phyloP scores from a whole-genome alignment of 2,888 invertebrate species.

The Phasia obesa region DNA sequence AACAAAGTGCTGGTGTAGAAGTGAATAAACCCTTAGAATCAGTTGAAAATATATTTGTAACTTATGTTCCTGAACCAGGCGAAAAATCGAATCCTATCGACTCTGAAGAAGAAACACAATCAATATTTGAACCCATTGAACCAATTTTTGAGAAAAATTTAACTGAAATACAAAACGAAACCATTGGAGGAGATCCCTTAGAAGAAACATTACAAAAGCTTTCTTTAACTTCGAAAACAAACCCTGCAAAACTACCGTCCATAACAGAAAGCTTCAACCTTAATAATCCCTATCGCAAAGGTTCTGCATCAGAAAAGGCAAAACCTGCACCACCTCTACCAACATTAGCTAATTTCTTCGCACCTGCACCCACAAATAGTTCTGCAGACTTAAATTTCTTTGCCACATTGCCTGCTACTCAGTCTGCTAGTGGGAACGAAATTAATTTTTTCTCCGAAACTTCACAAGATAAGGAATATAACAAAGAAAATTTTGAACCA shows the following conservation, averaged over 20 bases:
- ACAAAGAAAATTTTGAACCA: conserved; percentile 1
- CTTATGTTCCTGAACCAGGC: conserved; percentile 4
- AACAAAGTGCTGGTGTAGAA: not conserved
- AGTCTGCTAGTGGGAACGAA: not conserved
- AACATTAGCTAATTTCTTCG: conserved; percentile 71
- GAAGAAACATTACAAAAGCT: conserved; percentile 61
- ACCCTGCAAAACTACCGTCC: conserved; percentile 50
- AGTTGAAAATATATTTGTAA: conserved; percentile 2
- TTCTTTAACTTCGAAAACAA: not conserved
- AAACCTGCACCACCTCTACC: conserved; percentile 44
- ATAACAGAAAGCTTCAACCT: conserved; percentile 20
- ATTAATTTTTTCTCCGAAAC: conserved; percentile 47
- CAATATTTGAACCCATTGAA: conserved; percentile 73
- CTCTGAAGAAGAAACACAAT: conserved; percentile 43
- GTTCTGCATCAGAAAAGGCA: conserved; percentile 39
- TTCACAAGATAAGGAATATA: not conserved
- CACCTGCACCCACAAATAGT: conserved; percentile 44
- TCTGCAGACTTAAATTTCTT: conserved; percentile 70
- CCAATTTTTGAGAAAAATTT: conserved; percentile 42
- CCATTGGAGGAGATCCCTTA: conserved; percentile 42
- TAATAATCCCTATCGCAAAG: conserved; percentile 69
- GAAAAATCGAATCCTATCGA: conserved; percentile 6
- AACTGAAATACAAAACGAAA: not conserved
- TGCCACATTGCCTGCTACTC: conserved; percentile 41
- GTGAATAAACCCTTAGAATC: not conserved